Base-by-base conservation (phyloP, 2,797 vertebrate species). In the Neosilurus hyrtlii region DNA sequence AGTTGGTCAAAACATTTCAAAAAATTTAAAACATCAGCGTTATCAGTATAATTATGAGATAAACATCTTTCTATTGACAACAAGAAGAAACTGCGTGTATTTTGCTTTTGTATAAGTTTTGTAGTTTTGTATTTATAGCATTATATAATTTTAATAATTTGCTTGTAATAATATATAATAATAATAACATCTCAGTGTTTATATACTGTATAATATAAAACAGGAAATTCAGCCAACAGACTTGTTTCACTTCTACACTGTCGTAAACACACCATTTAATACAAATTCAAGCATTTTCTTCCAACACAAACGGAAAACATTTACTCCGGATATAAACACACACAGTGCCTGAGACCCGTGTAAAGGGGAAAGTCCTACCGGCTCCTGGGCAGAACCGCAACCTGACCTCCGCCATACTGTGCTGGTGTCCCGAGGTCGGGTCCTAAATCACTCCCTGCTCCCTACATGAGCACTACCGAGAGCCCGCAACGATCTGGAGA, bases 341-440 rank as follows among this genome's bases (percentile, higher is more conserved):
- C 12, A 15, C 4, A 10, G 15, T 11, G 10, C 24, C 70, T 62
- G 30, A 70, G 1, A 49, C 56, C 22, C 18, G 20, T n/a, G 51
- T 68, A 26, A 35, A 59, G 1, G 59, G 62, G 35, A 24, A n/a
- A 54, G 73, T 75, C 81, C 30, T 79, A 43, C 77, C 67, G 35
- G 70, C 78, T 51, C 52, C 7, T 49, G 61, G 57, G 4, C 49
- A 52, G 62, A 73, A 56, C 35, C 63, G 12, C 43, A 82, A 65
- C 52, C 83, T 87, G 83, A 88, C 87, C 87, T 87, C 87, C 84
- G 86, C 87, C 84, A 88, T 88, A 5, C 26, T 35, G 35, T 65
- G 18, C 57, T 26, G 68, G 68, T 16, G 26, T 82, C 54, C 49
- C 16, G 2, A 3, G 52, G 52, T 63, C 52, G 83, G 1, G 56